phyloP scores from a whole-genome alignment of 2,888 invertebrate species.

The Zygogramma bicolorata region DNA sequence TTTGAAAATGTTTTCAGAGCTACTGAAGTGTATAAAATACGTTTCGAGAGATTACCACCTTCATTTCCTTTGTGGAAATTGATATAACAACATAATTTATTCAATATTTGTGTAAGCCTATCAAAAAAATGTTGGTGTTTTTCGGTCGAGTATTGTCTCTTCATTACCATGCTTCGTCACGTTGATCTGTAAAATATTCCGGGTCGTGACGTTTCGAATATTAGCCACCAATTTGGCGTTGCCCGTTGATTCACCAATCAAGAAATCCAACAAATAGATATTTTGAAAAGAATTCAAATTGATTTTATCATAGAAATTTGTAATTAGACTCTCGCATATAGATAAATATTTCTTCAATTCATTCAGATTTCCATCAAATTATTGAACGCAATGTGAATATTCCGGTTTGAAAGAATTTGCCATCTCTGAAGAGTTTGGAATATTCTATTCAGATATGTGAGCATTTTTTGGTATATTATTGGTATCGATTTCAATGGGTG shows the following conservation, averaged over 20 bases:
- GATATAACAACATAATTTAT: constrained; percentile 30
- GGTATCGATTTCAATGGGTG: not conserved
- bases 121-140: constrained; percentile 42
- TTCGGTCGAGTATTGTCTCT: constrained; percentile 36
- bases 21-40: constrained; percentile 22
- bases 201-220: constrained; percentile 26
- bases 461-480: not conserved
- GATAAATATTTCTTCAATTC: constrained; percentile 7
- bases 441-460: not conserved
- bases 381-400: constrained; percentile 21
- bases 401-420: constrained; percentile 20
- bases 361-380: constrained; percentile 28
- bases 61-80: constrained; percentile 23
- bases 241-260: constrained; percentile 25
- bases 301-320: constrained; percentile 17
- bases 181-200: constrained; percentile 33
- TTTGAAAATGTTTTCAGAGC: constrained; percentile 26
- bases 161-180: constrained; percentile 40
- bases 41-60: constrained; percentile 3
- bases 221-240: constrained; percentile 27
- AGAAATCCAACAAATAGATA: constrained; percentile 30
- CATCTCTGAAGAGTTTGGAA: not conserved
- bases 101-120: constrained; percentile 26
- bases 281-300: constrained; percentile 33
- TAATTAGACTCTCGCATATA: constrained; percentile 18